Conservation (phyloP, 2,797 vertebrate species). For the Erithacus rubecula region DNA sequence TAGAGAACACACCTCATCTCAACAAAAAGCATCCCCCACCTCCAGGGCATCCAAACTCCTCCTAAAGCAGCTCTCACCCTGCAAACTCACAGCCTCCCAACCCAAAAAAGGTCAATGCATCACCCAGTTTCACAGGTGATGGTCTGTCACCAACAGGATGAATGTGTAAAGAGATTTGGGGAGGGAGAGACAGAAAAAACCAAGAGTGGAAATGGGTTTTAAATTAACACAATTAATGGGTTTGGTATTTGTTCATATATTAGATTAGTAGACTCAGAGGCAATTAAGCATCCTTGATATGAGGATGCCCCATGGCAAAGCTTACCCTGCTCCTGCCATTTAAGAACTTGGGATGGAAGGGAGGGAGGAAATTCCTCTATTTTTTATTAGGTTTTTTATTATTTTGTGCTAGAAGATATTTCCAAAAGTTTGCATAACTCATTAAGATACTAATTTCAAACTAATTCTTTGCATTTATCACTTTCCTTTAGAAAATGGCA, state of each 20-base stretch:
- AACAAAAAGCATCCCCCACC: background rate
- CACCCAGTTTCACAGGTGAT: background rate
- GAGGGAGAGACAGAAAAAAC: background rate
- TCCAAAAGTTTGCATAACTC: background rate
- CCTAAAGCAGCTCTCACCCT: background rate
- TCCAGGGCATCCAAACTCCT: background rate
- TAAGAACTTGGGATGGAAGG: background rate
- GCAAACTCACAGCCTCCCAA: background rate
- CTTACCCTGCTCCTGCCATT: background rate
- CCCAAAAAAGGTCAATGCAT: background rate
- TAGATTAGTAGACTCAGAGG: background rate
- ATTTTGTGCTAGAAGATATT: background rate
- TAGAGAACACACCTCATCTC: background rate
- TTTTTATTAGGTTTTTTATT: background rate
- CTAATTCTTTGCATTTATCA: background rate
- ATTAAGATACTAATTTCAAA: background rate
- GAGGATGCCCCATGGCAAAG: background rate
- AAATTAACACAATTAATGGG: slow-evolving; percentile 13
- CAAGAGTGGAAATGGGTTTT: background rate
- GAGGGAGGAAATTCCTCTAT: background rate
- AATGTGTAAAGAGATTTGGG: background rate
- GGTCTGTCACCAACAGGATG: background rate
- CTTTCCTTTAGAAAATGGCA: background rate
- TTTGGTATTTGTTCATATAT: background rate
- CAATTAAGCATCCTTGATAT: slow-evolving; percentile 13